Percentiles rank a stretch among this genome's conserved stretches.
Evolutionary conservation across 2,888 invertebrate species (phyloP).

Genomic region (Melanostoma scalare): DNA sequence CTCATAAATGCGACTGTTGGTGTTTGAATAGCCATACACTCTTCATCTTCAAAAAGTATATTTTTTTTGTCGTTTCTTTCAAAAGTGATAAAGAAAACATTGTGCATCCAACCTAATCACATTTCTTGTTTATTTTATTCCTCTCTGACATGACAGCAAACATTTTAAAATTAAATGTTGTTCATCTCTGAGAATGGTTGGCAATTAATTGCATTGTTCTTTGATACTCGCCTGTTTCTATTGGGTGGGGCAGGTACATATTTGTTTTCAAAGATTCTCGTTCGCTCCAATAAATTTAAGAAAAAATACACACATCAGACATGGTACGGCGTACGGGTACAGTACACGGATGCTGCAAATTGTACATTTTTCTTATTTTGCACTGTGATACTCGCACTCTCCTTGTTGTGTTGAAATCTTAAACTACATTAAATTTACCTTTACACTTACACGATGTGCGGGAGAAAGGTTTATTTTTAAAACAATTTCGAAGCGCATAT

Average conservation of each 20-base stretch:
- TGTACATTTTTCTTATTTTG: too few species aligned
- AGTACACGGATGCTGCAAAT: slow-evolving; percentile 2
- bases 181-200: slow-evolving; percentile 33
- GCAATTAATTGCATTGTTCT: slow-evolving; percentile 65
- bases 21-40: too few species aligned
- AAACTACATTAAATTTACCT: slow-evolving; percentile 40
- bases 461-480: slow-evolving; percentile 65
- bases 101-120: too few species aligned
- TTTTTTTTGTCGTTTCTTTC: too few species aligned
- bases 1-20: too few species aligned
- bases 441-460: slow-evolving; percentile 26
- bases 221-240: slow-evolving; percentile 3
- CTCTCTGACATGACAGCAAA: slow-evolving; percentile 44
- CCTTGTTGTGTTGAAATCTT: slow-evolving; percentile 37
- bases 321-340: background rate
- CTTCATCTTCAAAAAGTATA: too few species aligned
- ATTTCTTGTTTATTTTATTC: background rate
- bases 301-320: background rate
- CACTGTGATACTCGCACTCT: background rate
- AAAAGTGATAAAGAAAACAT: background rate
- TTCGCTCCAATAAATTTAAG: slow-evolving; percentile 23
- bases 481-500: slow-evolving; percentile 50
- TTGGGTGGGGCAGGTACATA: slow-evolving; percentile 33
- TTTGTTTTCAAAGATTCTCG: slow-evolving; percentile 36
- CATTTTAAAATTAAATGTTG: slow-evolving; percentile 48